phyloP scores from a whole-genome alignment of 2,888 invertebrate species.

The Amphiduros pacificus region DNA sequence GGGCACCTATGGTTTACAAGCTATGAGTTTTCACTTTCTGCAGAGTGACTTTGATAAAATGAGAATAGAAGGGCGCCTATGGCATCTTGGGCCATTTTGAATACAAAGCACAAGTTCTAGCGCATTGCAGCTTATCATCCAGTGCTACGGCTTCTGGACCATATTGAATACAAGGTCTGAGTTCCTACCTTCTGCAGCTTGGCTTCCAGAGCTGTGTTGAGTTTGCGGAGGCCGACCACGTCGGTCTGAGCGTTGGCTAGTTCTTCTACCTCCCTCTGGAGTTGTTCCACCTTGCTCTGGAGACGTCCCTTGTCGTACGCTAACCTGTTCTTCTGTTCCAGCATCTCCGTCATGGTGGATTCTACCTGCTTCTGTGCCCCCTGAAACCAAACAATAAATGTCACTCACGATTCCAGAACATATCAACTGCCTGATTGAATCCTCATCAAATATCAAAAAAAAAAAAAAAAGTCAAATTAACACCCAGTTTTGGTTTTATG shows the following conservation, averaged over 20 bases:
- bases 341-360: conserved; percentile 47
- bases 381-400: conserved; percentile 22
- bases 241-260: conserved; percentile 66
- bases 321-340: conserved; percentile 53
- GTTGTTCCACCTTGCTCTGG: conserved; percentile 71
- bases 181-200: conserved; percentile 31
- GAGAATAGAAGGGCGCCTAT: background rate
- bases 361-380: conserved; percentile 45
- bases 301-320: conserved; percentile 56
- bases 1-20: too few species aligned
- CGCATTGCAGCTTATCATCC: too few species aligned
- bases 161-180: too few species aligned
- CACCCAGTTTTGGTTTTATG: too few species aligned
- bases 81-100: background rate
- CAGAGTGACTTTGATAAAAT: background rate
- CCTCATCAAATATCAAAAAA: background rate
- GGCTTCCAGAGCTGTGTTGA: conserved; percentile 37
- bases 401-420: background rate
- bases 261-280: conserved; percentile 80
- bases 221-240: conserved; percentile 36
- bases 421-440: background rate
- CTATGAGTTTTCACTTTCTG: too few species aligned
- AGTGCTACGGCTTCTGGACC: too few species aligned
- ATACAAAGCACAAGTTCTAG: background rate
- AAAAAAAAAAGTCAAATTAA: background rate